Percentiles rank a stretch among this genome's conserved stretches.
Conservation (phyloP, 2,888 invertebrate genomes). For the Paralinhomoeus sp. region DNA sequence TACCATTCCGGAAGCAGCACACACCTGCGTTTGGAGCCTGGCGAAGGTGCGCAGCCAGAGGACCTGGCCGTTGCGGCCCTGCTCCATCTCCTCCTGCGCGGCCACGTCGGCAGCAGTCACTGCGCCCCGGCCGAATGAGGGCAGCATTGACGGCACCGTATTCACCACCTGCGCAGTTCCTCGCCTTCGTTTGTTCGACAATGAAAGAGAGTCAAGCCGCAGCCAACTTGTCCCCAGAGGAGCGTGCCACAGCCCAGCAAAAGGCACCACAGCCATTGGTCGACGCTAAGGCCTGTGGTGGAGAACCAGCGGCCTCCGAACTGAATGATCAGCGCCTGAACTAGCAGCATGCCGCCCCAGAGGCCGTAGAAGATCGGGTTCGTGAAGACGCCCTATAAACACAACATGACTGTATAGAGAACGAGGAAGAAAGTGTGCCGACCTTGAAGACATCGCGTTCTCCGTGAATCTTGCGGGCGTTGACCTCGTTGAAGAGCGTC, state of each 20-base stretch:
- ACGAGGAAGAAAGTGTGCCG: no score
- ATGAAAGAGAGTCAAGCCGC: no score
- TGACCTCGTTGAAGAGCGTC: conserved; percentile 99
- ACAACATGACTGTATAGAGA: no score
- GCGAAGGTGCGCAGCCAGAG: conserved; percentile 98
- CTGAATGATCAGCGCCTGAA: conserved; percentile 77
- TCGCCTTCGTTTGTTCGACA: no score
- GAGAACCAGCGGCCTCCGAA: conserved; percentile 62
- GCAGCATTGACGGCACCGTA: conserved; percentile 60
- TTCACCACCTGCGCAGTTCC: conserved; percentile 74
- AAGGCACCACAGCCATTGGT: conserved; percentile 97
- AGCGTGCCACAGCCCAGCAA: conserved; percentile 88
- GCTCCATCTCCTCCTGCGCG: conserved; percentile 59
- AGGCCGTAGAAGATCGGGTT: conserved; percentile 96
- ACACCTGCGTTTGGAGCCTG: conserved; percentile 38
- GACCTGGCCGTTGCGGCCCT: conserved; percentile 94
- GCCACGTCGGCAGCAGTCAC: conserved; percentile 2
- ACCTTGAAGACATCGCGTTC: conserved; percentile 75
- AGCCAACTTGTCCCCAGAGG: conserved; percentile 90
- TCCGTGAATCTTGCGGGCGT: conserved; percentile 96
- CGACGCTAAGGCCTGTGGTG: conserved; percentile 63
- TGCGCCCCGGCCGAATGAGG: conserved; percentile 23
- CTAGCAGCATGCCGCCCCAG: conserved; percentile 70
- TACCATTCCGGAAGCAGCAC: no score
- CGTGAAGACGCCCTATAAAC: conserved; percentile 56